Evolutionary conservation across 2,113 vertebrate genomes (phyloP).

Genomic region (Psilopsiagon aymara): DNA sequence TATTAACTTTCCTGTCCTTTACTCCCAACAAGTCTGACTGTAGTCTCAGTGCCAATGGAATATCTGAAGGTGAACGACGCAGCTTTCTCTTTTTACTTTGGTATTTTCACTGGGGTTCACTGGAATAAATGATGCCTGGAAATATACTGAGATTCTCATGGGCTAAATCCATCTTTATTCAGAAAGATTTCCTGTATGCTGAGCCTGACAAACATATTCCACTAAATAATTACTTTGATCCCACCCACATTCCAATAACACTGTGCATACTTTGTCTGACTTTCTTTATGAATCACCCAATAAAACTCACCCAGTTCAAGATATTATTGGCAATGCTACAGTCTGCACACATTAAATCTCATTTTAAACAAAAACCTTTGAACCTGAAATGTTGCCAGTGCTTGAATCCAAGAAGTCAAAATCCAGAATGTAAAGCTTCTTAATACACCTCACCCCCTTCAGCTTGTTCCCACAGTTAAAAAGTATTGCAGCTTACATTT

Average conservation of each 20-base stretch:
- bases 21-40: not conserved
- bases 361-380: constrained; percentile 39
- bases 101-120: not conserved
- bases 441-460: not conserved
- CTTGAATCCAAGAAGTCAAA: not conserved
- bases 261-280: constrained; percentile 48
- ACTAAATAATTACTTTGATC: constrained; percentile 43
- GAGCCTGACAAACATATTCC: constrained; percentile 1
- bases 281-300: constrained; percentile 61
- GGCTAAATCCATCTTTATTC: constrained; percentile 27
- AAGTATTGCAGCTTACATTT: not conserved
- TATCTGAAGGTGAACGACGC: not conserved
- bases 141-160: not conserved
- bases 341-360: not conserved
- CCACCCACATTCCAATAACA: constrained; percentile 51
- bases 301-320: constrained; percentile 55
- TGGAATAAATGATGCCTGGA: constrained; percentile 33
- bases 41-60: constrained; percentile 13
- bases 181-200: constrained; percentile 28
- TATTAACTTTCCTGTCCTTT: not conserved
- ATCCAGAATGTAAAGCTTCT: not conserved
- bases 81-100: not conserved
- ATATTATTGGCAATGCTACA: constrained; percentile 37
- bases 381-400: constrained; percentile 9
- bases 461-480: not conserved